Evolutionary conservation across 2,888 invertebrate species (phyloP).

Genomic region (Ametastegia equiseti): DNA sequence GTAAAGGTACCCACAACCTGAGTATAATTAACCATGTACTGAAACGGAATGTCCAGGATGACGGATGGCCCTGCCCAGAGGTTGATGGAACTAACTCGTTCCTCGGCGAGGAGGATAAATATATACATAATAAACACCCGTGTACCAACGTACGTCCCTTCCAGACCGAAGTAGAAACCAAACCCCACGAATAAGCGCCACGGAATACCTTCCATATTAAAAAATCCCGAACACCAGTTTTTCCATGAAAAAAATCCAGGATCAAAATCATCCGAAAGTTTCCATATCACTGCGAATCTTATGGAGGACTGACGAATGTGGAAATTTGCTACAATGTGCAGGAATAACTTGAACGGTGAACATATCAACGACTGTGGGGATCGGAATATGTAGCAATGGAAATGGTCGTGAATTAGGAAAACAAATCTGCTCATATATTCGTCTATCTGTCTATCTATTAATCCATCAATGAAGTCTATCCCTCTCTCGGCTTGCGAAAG

Average conservation of each 20-base stretch:
- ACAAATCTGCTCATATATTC: neutral
- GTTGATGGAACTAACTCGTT: constrained; percentile 12
- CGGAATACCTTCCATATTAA: too few relatives aligned
- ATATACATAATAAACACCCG: neutral
- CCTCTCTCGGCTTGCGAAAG: neutral
- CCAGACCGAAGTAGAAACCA: neutral
- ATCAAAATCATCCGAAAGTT: too few relatives aligned
- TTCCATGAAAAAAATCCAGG: too few relatives aligned
- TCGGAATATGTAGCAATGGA: neutral
- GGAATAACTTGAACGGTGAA: too few relatives aligned
- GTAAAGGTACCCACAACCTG: neutral
- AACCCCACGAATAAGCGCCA: too few relatives aligned
- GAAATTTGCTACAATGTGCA: too few relatives aligned
- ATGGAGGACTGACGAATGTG: too few relatives aligned
- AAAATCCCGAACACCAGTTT: too few relatives aligned
- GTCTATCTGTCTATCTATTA: neutral
- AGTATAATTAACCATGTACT: constrained; percentile 36
- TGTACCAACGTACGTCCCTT: neutral
- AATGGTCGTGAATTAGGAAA: constrained; percentile 25
- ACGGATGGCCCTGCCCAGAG: constrained; percentile 1
- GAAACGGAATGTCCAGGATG: constrained; percentile 35
- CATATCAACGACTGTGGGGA: neutral
- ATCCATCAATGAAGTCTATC: neutral
- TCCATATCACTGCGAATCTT: too few relatives aligned
- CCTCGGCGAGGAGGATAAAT: neutral